Base-by-base conservation (phyloP, 30 jellyfish, hydroid and myxozoan species). In the Morbakka virulenta region DNA sequence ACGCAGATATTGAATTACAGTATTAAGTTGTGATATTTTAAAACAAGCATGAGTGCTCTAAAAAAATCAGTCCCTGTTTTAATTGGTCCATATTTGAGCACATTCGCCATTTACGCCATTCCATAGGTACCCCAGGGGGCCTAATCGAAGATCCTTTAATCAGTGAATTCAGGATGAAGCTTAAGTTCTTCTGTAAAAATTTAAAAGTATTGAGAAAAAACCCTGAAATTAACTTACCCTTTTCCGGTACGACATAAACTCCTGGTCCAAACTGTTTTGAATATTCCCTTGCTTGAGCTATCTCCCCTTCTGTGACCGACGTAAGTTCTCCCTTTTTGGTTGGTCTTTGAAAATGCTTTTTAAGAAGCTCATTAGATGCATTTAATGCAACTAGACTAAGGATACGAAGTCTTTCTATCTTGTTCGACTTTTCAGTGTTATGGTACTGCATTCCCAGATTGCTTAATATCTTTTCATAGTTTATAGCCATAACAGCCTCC, bases 251-350 rank as follows among this genome's bases (percentile, higher is more conserved):
- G 9, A 80, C 92, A 32, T 67, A 76, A 9, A 62, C 57, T 3
- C 96, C 96, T 1, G 96, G 92, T 17, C 96, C 96, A 50, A 86
- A 86, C 79, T 74, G 91, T 69, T 86, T 86, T 11, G 96, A 87
- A 72, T 86, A 86, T 34, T 78, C 92, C 62, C 96, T 70, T 30
- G 96, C 96, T 49, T 79, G 84, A n/a, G 64, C 88, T 52, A 86
- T 78, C 53, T 86, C 96, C 12, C 82, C 92, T 83, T 78, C 92
- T 66, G 77, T 79, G 47, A 86, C 96, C n/a, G 76, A 65, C 1
- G 78, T 64, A 31, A 78, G 17, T 11, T 86, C 96, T 34, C 88
- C 90, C 36, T 67, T 85, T 65, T 76, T 74, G 48, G 95, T 62
- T 62, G 12, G 34, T 14, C 89, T 70, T 24, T 77, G 95, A 41